phyloP scores from a whole-genome alignment of 2,888 invertebrate species.

The Nymphalis c-album region DNA sequence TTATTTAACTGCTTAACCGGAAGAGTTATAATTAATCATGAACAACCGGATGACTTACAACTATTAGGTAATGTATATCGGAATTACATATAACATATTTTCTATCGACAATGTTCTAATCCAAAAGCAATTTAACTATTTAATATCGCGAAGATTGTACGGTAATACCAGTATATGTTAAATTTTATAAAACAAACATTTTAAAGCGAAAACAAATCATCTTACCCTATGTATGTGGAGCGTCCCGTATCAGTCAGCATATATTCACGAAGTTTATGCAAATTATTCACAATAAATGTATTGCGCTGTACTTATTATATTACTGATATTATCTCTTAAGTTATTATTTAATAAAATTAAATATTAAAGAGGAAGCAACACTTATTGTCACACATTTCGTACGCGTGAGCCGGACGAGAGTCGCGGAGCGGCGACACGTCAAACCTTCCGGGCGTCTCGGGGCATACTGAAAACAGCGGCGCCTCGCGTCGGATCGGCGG shows the following conservation, averaged over 20 bases:
- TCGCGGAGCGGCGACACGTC: conserved; percentile 62
- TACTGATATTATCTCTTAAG: conserved; percentile 23
- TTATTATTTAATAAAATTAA: conserved; percentile 34
- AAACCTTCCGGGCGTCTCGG: conserved; percentile 58
- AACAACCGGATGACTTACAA: too few species aligned
- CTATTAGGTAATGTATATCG: too few species aligned
- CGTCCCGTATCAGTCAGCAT: conserved; percentile 2
- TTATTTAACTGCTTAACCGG: too few species aligned
- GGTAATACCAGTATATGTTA: background rate
- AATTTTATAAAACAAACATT: background rate
- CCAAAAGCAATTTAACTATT: background rate
- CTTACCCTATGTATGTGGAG: conserved; percentile 24
- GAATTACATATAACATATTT: too few species aligned
- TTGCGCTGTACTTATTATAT: conserved; percentile 4
- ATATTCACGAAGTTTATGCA: background rate
- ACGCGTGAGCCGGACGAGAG: conserved; percentile 58
- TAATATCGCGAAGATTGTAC: background rate
- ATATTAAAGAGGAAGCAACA: conserved; percentile 71
- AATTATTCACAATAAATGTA: conserved; percentile 18
- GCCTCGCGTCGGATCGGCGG: conserved; percentile 45
- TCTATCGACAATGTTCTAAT: too few species aligned
- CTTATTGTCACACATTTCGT: conserved; percentile 81
- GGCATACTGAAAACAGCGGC: conserved; percentile 61
- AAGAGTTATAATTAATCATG: too few species aligned
- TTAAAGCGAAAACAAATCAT: background rate